phyloP scores from a whole-genome alignment of 2,113 vertebrate genomes.

The Trinectes maculatus region DNA sequence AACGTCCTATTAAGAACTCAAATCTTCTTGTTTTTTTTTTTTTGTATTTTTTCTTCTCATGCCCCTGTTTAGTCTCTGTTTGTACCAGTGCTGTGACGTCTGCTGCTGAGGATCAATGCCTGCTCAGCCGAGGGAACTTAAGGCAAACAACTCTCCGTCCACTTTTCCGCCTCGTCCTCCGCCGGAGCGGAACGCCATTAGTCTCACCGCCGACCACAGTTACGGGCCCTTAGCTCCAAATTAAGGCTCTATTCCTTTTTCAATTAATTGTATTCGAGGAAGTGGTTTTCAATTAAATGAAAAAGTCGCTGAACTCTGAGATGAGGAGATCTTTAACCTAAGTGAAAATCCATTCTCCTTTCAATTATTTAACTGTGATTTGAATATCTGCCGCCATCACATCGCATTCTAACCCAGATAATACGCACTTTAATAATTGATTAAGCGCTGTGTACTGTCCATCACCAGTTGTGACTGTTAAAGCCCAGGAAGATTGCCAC shows the following conservation, averaged over 20 bases:
- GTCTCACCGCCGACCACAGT: conserved; percentile 76
- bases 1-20: conserved; percentile 74
- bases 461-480: conserved; percentile 16
- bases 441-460: conserved; percentile 25
- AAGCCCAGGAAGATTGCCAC: not conserved
- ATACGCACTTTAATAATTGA: conserved; percentile 54
- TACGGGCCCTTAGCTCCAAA: conserved; percentile 77
- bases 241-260: conserved; percentile 76
- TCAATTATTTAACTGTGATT: conserved; percentile 68
- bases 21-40: conserved; percentile 52
- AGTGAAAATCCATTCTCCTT: conserved; percentile 68
- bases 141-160: conserved; percentile 67
- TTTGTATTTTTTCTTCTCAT: conserved; percentile 14
- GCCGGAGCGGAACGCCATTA: conserved; percentile 73
- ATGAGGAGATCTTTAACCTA: conserved; percentile 72
- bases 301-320: conserved; percentile 74
- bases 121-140: conserved; percentile 59
- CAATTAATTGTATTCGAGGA: conserved; percentile 77
- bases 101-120: conserved; percentile 67
- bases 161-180: conserved; percentile 55
- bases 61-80: conserved; percentile 71
- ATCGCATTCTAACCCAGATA: conserved; percentile 41
- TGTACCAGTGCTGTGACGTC: conserved; percentile 60
- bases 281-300: conserved; percentile 75
- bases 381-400: conserved; percentile 55